These are phyloP conservation scores for Sarcophaga caerulescens DNA, from an alignment of 2,888 invertebrate species.

Conservation along the genomic window DNA sequence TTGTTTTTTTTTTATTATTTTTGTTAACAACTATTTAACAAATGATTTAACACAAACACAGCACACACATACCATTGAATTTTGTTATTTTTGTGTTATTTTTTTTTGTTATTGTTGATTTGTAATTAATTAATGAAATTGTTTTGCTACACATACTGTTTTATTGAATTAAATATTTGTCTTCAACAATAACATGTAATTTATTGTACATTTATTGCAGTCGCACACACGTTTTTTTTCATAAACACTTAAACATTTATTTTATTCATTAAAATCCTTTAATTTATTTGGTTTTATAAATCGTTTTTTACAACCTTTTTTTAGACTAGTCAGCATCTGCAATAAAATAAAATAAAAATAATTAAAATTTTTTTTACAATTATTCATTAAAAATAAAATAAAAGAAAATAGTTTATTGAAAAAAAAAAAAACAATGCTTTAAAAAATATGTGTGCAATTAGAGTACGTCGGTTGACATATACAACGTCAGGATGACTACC, in stretches of 20 bases:
- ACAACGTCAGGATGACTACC: too few species aligned
- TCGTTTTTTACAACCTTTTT: too few species aligned
- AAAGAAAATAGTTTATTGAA: too few species aligned
- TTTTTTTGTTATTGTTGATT: conserved; percentile 15
- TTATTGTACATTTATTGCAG: conserved; percentile 18
- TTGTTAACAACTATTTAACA: background rate
- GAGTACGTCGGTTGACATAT: too few species aligned
- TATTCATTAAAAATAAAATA: too few species aligned
- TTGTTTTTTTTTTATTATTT: too few species aligned
- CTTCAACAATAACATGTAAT: conserved; percentile 33
- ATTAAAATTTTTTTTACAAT: too few species aligned
- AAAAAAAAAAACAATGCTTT: too few species aligned
- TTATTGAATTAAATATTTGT: background rate
- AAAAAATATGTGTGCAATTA: too few species aligned
- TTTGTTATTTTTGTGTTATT: conserved; percentile 5
- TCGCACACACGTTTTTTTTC: background rate
- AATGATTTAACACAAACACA: conserved; percentile 22
- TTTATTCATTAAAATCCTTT: conserved; percentile 3
- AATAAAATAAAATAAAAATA: too few species aligned
- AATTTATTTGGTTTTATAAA: background rate
- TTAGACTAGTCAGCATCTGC: too few species aligned
- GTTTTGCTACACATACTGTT: background rate
- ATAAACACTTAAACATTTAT: conserved; percentile 22
- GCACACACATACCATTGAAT: conserved; percentile 26
- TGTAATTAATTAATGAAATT: conserved; percentile 31